Conservation (phyloP, 2,888 invertebrate species). For the Caenorhabditis sp. region DNA sequence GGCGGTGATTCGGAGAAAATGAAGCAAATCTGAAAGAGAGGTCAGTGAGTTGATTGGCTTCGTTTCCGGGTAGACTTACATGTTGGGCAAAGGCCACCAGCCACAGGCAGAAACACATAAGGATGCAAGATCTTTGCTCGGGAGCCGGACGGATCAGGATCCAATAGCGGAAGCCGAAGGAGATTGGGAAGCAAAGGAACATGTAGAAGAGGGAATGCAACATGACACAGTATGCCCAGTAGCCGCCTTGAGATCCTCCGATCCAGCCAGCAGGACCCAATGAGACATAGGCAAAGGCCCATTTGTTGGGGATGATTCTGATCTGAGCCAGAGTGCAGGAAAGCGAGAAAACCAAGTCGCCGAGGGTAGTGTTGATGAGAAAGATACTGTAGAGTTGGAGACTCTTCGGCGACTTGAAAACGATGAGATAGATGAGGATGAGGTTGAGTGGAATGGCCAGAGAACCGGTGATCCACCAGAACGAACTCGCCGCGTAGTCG, state of each 20-base stretch:
- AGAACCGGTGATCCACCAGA: conserved; percentile 62
- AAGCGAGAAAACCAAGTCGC: conserved; percentile 65
- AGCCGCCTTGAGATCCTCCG: conserved; percentile 60
- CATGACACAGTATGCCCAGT: conserved; percentile 66
- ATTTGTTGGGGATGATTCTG: conserved; percentile 76
- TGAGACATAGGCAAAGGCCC: conserved; percentile 75
- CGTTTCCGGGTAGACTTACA: conserved; percentile 49
- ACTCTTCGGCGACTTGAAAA: conserved; percentile 56
- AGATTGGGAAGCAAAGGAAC: conserved; percentile 74
- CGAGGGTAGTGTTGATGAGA: conserved; percentile 65
- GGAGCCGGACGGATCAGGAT: conserved; percentile 72
- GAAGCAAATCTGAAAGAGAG: conserved; percentile 71
- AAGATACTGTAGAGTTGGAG: conserved; percentile 66
- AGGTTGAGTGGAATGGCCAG: conserved; percentile 62
- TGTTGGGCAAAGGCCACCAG: conserved; percentile 69
- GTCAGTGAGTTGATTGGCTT: background rate
- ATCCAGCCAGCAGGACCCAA: conserved; percentile 69
- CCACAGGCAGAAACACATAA: conserved; percentile 67
- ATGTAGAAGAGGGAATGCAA: conserved; percentile 74
- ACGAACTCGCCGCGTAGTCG: conserved; percentile 55
- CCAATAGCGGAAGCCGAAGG: conserved; percentile 76
- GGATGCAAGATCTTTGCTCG: conserved; percentile 41
- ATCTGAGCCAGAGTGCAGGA: conserved; percentile 68
- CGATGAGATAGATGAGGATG: conserved; percentile 62
- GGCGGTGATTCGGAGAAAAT: conserved; percentile 72